These are phyloP conservation scores for Axis porcinus DNA, from an alignment of 2,113 vertebrate species.

Conservation along the genomic window DNA sequence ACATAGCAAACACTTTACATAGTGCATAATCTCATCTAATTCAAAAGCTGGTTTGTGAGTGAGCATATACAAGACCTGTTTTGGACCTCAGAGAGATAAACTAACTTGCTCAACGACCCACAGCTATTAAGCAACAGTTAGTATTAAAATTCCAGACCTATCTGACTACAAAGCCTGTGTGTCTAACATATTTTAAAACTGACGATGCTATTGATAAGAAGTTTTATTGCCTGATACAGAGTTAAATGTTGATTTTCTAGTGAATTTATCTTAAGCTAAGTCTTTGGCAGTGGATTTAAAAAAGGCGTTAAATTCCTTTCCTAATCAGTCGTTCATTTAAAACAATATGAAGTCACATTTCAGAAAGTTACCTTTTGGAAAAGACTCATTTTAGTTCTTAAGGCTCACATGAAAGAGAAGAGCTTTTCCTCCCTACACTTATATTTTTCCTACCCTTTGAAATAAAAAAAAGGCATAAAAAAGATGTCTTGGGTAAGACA, in stretches of 20 bases:
- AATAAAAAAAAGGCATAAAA: background rate
- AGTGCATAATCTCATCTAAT: background rate
- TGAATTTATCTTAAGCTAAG: background rate
- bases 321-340: background rate
- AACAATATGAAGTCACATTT: background rate
- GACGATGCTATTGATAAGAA: background rate
- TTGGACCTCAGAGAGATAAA: background rate
- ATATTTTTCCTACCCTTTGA: background rate
- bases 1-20: background rate
- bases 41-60: background rate
- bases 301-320: background rate
- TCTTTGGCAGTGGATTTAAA: conserved; percentile 22
- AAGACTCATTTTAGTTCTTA: conserved; percentile 8
- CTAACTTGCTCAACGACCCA: background rate
- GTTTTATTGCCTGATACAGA: background rate
- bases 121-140: background rate
- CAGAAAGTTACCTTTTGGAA: background rate
- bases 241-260: conserved; percentile 1
- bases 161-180: background rate
- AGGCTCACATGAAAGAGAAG: background rate
- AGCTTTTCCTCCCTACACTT: background rate
- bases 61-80: background rate
- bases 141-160: background rate
- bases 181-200: background rate
- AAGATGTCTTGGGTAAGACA: background rate